Evolutionary conservation across 2,888 invertebrate genomes (phyloP).

Genomic region (Drosophila nr. perissopoda): DNA sequence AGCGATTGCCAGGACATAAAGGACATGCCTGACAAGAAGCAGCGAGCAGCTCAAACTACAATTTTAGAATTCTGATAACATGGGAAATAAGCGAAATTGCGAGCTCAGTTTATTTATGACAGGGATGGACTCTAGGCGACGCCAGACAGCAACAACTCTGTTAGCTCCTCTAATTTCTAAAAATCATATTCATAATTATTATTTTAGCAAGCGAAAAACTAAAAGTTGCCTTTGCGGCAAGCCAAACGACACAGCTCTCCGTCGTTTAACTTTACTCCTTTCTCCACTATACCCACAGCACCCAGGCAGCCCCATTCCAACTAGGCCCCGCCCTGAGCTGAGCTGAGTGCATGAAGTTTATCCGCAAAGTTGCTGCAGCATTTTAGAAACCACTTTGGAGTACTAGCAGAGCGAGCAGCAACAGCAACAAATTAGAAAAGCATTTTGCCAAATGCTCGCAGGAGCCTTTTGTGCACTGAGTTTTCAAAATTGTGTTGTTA

Average conservation of each 20-base stretch:
- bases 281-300: not conserved
- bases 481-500: constrained; percentile 28
- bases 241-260: constrained; percentile 25
- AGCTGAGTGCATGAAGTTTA: constrained; percentile 48
- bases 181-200: constrained; percentile 75
- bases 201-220: constrained; percentile 69
- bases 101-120: constrained; percentile 31
- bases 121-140: constrained; percentile 23
- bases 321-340: not conserved
- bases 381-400: constrained; percentile 43
- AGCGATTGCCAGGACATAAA: constrained; percentile 25
- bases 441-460: constrained; percentile 36
- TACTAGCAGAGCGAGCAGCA: constrained; percentile 18
- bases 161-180: constrained; percentile 46
- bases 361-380: constrained; percentile 40
- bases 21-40: constrained; percentile 22
- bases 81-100: constrained; percentile 46
- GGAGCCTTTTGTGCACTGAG: constrained; percentile 20
- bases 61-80: constrained; percentile 72
- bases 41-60: constrained; percentile 49
- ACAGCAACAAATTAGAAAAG: constrained; percentile 35
- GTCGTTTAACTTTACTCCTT: constrained; percentile 18
- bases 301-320: not conserved
- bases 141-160: constrained; percentile 6
- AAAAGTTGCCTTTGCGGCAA: constrained; percentile 60